Evolutionary conservation across 2,888 invertebrate genomes (phyloP).

Genomic region (Pheosia tremula): DNA sequence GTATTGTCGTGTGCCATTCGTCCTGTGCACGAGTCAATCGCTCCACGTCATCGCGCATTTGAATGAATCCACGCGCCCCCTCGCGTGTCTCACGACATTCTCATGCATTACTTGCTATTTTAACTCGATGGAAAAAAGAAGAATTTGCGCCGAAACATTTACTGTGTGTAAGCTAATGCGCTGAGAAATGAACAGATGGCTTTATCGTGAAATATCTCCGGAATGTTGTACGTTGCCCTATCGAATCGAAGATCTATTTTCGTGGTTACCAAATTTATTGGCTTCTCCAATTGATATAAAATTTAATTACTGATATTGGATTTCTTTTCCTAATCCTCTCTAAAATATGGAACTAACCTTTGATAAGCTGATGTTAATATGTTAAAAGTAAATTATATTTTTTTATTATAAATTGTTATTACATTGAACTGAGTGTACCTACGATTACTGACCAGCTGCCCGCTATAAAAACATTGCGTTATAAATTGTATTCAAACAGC

Average conservation of each 20-base stretch:
- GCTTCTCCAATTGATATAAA: background rate
- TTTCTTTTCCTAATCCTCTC: too few relatives aligned
- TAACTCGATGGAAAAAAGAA: constrained; percentile 40
- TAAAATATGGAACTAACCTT: too few relatives aligned
- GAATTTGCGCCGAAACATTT: constrained; percentile 32
- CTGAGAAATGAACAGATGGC: constrained; percentile 14
- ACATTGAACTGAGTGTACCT: too few relatives aligned
- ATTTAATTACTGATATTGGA: constrained; percentile 4
- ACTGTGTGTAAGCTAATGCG: constrained; percentile 31
- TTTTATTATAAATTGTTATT: too few relatives aligned
- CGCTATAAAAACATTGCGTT: too few relatives aligned
- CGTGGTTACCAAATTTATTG: background rate
- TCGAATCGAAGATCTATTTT: background rate
- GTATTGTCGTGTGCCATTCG: constrained; percentile 41
- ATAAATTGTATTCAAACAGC: too few relatives aligned
- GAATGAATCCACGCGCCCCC: constrained; percentile 69
- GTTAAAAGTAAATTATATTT: too few relatives aligned
- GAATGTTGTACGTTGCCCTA: background rate
- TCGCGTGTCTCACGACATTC: constrained; percentile 73
- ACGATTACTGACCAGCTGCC: too few relatives aligned
- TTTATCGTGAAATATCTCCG: constrained; percentile 10
- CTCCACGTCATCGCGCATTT: constrained; percentile 71
- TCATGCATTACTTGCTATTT: constrained; percentile 47
- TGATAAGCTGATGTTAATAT: too few relatives aligned
- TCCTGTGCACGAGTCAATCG: constrained; percentile 62